Conservation (phyloP, 2,888 invertebrate species). For the Opisthograptis luteolata region DNA sequence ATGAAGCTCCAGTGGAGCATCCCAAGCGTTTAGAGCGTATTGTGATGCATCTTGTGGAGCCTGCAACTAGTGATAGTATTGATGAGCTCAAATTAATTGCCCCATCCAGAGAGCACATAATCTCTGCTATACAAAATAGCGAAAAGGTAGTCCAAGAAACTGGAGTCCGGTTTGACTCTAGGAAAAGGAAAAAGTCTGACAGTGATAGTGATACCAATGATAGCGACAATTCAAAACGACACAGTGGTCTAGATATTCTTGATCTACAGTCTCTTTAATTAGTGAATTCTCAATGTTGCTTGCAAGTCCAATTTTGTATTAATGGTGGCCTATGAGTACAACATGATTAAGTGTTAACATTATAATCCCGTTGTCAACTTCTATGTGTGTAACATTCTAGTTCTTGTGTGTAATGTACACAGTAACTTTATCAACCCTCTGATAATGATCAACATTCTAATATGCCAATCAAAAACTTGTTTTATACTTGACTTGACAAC, state of each 20-base stretch:
- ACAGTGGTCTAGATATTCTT: slow-evolving; percentile 51
- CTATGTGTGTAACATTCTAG: too few species aligned
- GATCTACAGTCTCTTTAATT: slow-evolving; percentile 42
- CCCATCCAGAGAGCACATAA: slow-evolving; percentile 77
- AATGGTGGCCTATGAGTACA: background rate
- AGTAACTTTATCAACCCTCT: too few species aligned
- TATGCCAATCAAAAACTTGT: too few species aligned
- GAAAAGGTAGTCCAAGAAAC: slow-evolving; percentile 75
- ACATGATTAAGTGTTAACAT: too few species aligned
- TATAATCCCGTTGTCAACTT: too few species aligned
- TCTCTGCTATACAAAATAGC: slow-evolving; percentile 76
- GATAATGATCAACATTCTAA: too few species aligned
- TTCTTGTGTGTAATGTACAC: too few species aligned
- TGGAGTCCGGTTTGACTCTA: slow-evolving; percentile 71
- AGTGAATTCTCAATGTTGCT: too few species aligned
- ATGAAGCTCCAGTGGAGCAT: slow-evolving; percentile 86
- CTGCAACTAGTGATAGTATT: slow-evolving; percentile 60
- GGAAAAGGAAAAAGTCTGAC: slow-evolving; percentile 70
- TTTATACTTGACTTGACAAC: too few species aligned
- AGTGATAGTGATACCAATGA: slow-evolving; percentile 61
- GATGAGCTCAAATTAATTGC: slow-evolving; percentile 72
- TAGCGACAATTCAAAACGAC: slow-evolving; percentile 65
- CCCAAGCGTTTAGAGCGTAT: slow-evolving; percentile 88
- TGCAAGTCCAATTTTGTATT: background rate
- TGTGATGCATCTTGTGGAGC: slow-evolving; percentile 86